Evolutionary conservation across 2,797 vertebrate species (phyloP).

Genomic region (Phataginus tetradactyla): DNA sequence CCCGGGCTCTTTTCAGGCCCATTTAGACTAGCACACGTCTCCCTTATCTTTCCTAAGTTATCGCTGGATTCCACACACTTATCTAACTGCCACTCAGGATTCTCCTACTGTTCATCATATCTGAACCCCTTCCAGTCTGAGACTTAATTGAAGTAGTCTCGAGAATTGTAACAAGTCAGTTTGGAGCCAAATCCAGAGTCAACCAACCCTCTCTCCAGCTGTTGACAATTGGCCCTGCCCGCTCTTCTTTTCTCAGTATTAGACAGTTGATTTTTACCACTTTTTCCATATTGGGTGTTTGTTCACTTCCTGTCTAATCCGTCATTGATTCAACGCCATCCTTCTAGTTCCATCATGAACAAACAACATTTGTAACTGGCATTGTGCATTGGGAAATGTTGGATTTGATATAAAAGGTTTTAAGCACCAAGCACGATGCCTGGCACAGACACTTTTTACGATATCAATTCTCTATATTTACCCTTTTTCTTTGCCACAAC

Average conservation of each 20-base stretch:
- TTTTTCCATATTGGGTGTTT: neutral
- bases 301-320: neutral
- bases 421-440: neutral
- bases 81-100: neutral
- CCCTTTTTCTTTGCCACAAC: neutral
- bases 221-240: neutral
- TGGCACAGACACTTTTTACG: neutral
- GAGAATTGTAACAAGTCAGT: neutral
- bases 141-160: neutral
- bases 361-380: neutral
- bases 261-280: neutral
- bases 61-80: neutral
- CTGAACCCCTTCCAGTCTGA: neutral
- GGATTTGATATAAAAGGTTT: neutral
- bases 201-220: neutral
- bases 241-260: neutral
- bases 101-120: neutral
- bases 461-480: neutral
- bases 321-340: neutral
- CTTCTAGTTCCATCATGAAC: neutral
- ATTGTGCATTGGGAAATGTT: neutral
- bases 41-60: constrained; percentile 1
- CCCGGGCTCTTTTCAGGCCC: neutral
- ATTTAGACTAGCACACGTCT: neutral
- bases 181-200: neutral